These are phyloP conservation scores for Parnassius smintheus DNA, from an alignment of 2,888 invertebrate species.

Conservation along the genomic window DNA sequence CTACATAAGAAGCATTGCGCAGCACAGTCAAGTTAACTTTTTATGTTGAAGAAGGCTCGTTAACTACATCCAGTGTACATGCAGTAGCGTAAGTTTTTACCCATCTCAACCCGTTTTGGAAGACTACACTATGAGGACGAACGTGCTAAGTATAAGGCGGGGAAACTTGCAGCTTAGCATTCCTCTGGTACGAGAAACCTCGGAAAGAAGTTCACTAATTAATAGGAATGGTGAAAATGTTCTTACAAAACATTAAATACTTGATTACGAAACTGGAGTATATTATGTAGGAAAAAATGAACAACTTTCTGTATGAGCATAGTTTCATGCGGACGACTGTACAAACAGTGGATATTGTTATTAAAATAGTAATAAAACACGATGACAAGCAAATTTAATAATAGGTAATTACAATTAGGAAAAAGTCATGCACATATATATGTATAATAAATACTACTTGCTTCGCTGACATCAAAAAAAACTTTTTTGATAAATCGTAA, in stretches of 20 bases:
- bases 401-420: no score
- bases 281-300: background rate
- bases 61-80: background rate
- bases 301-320: background rate
- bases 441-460: no score
- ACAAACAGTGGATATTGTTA: background rate
- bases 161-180: conserved; percentile 9
- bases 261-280: background rate
- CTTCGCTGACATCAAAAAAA: no score
- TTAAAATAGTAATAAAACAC: no score
- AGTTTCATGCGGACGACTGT: background rate
- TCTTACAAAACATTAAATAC: background rate
- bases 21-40: background rate
- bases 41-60: background rate
- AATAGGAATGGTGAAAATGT: background rate
- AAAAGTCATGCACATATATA: no score
- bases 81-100: conserved; percentile 10
- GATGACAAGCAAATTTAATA: no score
- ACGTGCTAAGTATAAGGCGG: conserved; percentile 18
- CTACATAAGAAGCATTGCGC: no score
- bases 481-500: no score
- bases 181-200: conserved; percentile 3
- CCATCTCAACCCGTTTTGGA: conserved; percentile 5
- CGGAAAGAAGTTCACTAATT: conserved; percentile 3
- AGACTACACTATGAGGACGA: conserved; percentile 6